Evolutionary conservation across 1,140 invertebrate genomes (phyloP).

Genomic region (Aphaenogaster floridana): DNA sequence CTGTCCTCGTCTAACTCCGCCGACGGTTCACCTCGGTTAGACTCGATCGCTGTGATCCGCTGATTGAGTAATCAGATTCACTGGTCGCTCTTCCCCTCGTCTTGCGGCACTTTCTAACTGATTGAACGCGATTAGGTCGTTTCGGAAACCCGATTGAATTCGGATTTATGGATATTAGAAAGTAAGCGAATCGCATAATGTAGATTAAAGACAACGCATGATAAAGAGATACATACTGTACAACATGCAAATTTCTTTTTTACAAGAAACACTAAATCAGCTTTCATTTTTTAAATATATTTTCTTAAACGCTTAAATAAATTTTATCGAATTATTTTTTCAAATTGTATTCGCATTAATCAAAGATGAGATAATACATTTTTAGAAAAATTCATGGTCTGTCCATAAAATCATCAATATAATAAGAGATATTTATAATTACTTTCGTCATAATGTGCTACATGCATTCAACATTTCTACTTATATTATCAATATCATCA

Average conservation of each 20-base stretch:
- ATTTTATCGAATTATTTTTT: neutral
- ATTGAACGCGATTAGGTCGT: constrained; percentile 74
- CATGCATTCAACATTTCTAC: neutral
- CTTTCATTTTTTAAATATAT: neutral
- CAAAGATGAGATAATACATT: neutral
- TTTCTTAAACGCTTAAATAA: neutral
- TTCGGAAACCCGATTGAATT: constrained; percentile 72
- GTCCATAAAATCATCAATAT: neutral
- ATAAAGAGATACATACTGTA: constrained; percentile 13
- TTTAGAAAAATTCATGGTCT: neutral
- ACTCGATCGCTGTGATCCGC: constrained; percentile 23
- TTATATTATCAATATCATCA: too few species aligned
- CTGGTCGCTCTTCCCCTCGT: constrained; percentile 49
- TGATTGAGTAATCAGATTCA: constrained; percentile 76
- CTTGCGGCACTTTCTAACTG: constrained; percentile 64
- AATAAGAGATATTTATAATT: neutral
- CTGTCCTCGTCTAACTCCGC: neutral
- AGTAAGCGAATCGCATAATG: constrained; percentile 56
- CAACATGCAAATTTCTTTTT: neutral
- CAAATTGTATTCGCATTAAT: neutral
- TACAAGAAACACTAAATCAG: neutral
- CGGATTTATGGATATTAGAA: constrained; percentile 72
- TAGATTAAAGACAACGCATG: constrained; percentile 29
- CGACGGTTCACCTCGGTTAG: constrained; percentile 54
- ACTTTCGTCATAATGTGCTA: neutral